Evolutionary conservation across 1,140 invertebrate genomes (phyloP).

Genomic region (Cydia splendana): DNA sequence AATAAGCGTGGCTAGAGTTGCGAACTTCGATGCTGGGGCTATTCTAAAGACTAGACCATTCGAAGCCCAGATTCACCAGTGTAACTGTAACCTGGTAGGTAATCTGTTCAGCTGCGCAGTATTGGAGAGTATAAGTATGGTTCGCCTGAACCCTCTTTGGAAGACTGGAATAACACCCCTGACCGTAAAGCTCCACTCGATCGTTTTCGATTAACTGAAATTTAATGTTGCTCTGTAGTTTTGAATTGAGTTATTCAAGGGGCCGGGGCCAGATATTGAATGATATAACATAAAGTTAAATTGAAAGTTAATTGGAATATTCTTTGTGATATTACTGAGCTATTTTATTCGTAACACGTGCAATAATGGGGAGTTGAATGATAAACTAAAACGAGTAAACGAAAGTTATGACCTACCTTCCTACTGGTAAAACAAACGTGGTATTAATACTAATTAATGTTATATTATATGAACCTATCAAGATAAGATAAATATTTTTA

Average conservation of each 20-base stretch:
- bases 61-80: not conserved
- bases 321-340: too few relatives aligned
- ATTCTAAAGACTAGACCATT: not conserved
- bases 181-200: constrained; percentile 20
- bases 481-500: not conserved
- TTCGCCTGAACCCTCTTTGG: not conserved
- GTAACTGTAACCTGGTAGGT: not conserved
- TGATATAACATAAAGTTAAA: not conserved
- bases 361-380: too few relatives aligned
- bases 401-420: too few relatives aligned
- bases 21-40: not conserved
- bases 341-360: too few relatives aligned
- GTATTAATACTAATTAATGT: too few relatives aligned
- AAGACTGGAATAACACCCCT: not conserved
- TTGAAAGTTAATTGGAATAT: not conserved
- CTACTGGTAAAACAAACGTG: too few relatives aligned
- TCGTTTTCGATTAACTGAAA: constrained; percentile 31
- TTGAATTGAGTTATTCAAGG: constrained; percentile 15
- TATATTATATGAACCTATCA: too few relatives aligned
- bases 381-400: too few relatives aligned
- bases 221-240: constrained; percentile 23
- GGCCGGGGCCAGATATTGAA: not conserved
- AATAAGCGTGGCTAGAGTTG: constrained; percentile 26
- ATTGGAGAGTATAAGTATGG: not conserved
- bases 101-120: not conserved